Evolutionary conservation across 2,888 invertebrate genomes (phyloP).

Genomic region (Volucella inflata): DNA sequence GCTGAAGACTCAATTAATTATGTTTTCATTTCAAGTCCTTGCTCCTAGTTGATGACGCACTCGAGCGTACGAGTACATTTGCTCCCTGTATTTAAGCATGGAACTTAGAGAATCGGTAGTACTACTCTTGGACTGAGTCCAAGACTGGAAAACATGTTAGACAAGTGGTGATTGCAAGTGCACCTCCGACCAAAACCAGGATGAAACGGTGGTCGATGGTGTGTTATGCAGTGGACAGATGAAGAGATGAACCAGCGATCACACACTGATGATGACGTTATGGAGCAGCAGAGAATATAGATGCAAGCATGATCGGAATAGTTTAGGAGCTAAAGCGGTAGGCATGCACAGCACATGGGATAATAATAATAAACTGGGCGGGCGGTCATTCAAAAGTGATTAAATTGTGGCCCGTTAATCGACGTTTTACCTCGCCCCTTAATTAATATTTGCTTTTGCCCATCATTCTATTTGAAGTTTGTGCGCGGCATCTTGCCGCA

Average conservation of each 20-base stretch:
- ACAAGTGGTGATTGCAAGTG: conserved; percentile 43
- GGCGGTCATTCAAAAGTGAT: conserved; percentile 72
- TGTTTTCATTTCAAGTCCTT: conserved; percentile 29
- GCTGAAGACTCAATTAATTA: conserved; percentile 61
- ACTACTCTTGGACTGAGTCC: conserved; percentile 20
- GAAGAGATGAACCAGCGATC: conserved; percentile 14
- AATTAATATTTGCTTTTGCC: conserved; percentile 74
- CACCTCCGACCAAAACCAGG: conserved; percentile 22
- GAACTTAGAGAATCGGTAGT: conserved; percentile 1
- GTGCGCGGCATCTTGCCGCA: conserved; percentile 54
- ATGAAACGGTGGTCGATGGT: neutral
- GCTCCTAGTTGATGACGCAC: conserved; percentile 11
- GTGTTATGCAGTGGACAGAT: conserved; percentile 34
- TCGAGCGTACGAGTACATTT: conserved; percentile 14
- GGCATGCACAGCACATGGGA: conserved; percentile 48
- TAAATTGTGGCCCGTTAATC: conserved; percentile 75
- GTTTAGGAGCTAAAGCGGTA: conserved; percentile 13
- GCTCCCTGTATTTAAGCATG: conserved; percentile 5
- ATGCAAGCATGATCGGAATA: conserved; percentile 39
- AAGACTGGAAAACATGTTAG: conserved; percentile 41
- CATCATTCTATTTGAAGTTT: conserved; percentile 71
- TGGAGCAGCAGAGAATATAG: conserved; percentile 25
- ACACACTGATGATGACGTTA: conserved; percentile 43
- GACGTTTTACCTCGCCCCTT: conserved; percentile 75
- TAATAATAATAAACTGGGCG: conserved; percentile 73